Evolutionary conservation across 37 sponge, comb jelly and placozoan species (phyloP).

Genomic region (Eunapius fragilis): DNA sequence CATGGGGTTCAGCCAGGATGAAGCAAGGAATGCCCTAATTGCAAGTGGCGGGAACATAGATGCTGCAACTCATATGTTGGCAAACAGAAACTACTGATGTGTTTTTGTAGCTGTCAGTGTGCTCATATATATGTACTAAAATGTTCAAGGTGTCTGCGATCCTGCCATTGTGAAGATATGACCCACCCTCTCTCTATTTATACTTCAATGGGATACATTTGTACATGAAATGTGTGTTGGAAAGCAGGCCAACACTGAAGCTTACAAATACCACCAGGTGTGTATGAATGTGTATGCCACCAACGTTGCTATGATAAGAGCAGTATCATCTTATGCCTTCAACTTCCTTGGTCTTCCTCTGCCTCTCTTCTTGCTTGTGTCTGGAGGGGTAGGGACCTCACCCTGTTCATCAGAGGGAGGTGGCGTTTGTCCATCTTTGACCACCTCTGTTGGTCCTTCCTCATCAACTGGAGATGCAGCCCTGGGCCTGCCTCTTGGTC

Average conservation of each 20-base stretch:
- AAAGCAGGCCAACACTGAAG: too few species aligned
- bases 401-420: slow-evolving; percentile 7
- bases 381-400: slow-evolving; percentile 24
- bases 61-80: slow-evolving; percentile 46
- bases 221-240: too few species aligned
- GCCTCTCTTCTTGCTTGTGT: slow-evolving; percentile 7
- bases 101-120: not conserved
- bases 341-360: not conserved
- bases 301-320: not conserved
- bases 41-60: slow-evolving; percentile 34
- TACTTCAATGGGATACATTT: too few species aligned
- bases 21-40: slow-evolving; percentile 28
- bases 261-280: too few species aligned
- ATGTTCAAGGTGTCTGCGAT: too few species aligned
- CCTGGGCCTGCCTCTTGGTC: slow-evolving; percentile 4
- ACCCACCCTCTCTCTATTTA: too few species aligned
- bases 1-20: slow-evolving; percentile 50
- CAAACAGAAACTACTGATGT: slow-evolving; percentile 9
- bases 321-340: not conserved
- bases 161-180: too few species aligned
- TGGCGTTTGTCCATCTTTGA: not conserved
- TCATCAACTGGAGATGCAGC: not conserved
- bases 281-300: not conserved
- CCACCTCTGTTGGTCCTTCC: not conserved
- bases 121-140: too few species aligned